Evolutionary conservation across 2,113 vertebrate species (phyloP).

Genomic region (Bos indicus): DNA sequence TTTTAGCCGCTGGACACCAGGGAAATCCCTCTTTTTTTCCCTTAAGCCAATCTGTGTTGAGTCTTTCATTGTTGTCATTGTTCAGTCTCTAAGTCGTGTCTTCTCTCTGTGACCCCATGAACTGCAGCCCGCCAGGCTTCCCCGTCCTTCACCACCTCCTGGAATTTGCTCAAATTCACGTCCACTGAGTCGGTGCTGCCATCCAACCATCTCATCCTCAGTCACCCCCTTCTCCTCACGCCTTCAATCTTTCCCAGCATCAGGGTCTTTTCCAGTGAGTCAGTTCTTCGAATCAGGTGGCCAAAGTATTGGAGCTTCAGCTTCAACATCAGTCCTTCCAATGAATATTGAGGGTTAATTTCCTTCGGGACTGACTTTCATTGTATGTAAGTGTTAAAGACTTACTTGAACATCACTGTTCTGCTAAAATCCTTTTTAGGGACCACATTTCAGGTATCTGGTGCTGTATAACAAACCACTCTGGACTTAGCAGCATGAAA

Average conservation of each 20-base stretch:
- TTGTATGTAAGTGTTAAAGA: neutral
- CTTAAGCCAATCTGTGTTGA: neutral
- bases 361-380: neutral
- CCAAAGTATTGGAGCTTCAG: neutral
- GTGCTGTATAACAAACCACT: accelerated
- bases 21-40: accelerated
- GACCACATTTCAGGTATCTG: neutral
- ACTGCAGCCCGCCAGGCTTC: neutral
- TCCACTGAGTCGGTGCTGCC: neutral
- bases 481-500: neutral
- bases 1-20: neutral
- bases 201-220: neutral
- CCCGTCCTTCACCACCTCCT: neutral
- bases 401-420: neutral
- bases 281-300: neutral
- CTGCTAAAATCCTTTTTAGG: neutral
- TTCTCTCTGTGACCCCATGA: neutral
- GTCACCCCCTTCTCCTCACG: neutral
- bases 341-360: neutral
- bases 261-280: neutral
- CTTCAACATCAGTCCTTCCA: neutral
- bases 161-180: neutral
- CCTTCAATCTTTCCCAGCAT: neutral
- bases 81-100: neutral
- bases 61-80: neutral